Conservation (phyloP, 2,888 invertebrate species). For the Eupeodes latifasciatus region DNA sequence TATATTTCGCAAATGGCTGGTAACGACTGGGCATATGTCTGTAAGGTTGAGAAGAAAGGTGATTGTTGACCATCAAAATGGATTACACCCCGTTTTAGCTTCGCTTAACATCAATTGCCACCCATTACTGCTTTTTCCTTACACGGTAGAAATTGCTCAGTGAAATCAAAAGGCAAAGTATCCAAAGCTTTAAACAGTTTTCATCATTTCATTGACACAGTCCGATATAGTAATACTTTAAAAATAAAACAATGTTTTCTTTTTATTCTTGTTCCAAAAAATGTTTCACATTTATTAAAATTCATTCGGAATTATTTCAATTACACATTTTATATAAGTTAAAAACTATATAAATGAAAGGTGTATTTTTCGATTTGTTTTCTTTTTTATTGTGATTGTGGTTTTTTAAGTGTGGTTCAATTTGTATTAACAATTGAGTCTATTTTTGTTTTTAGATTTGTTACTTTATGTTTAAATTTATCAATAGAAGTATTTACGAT, state of each 20-base stretch:
- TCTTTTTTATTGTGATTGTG: conserved; percentile 46
- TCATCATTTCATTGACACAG: no score
- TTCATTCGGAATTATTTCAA: conserved; percentile 52
- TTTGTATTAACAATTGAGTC: conserved; percentile 7
- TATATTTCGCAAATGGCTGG: no score
- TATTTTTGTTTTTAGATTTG: background rate
- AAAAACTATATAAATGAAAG: conserved; percentile 42
- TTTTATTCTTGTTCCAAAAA: conserved; percentile 61
- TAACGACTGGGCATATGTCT: no score
- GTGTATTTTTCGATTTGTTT: conserved; percentile 37
- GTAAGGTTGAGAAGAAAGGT: no score
- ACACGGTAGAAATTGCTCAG: no score
- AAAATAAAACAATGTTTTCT: background rate
- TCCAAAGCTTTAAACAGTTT: no score
- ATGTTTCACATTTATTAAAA: conserved; percentile 63
- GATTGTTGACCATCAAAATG: no score
- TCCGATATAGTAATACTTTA: background rate
- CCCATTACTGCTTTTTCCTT: no score
- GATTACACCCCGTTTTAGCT: no score
- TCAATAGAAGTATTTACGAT: conserved; percentile 33
- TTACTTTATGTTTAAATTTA: conserved; percentile 44
- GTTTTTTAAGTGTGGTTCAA: conserved; percentile 32
- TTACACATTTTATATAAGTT: conserved; percentile 54
- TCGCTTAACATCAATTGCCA: no score
- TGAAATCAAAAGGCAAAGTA: no score